These are phyloP conservation scores for Geophilus truncorum DNA, from an alignment of 2,888 invertebrate species.

Conservation along the genomic window DNA sequence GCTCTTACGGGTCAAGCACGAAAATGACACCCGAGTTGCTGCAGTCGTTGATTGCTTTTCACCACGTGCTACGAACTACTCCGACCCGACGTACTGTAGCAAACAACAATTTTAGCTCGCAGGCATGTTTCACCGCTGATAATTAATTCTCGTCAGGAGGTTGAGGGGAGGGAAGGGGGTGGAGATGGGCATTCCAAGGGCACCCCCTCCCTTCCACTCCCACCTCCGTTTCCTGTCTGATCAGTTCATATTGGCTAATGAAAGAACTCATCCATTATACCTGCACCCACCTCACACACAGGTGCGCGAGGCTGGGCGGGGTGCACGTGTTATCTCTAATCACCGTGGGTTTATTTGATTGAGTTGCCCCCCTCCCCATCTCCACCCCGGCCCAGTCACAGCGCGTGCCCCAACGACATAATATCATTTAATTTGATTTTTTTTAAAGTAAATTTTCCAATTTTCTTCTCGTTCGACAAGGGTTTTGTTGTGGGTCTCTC, in stretches of 20 bases:
- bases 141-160: conserved; percentile 10
- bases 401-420: conserved; percentile 2
- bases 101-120: neutral
- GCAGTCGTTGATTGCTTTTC: neutral
- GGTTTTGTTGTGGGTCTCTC: neutral
- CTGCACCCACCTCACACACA: conserved; percentile 18
- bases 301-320: conserved; percentile 12
- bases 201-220: neutral
- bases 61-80: neutral
- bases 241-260: conserved; percentile 28
- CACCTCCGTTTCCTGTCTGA: conserved; percentile 3
- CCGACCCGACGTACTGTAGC: no score
- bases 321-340: conserved; percentile 22
- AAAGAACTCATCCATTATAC: conserved; percentile 20
- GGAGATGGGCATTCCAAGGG: neutral
- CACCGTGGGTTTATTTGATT: conserved; percentile 28
- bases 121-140: neutral
- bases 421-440: neutral
- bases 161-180: conserved; percentile 9
- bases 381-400: neutral
- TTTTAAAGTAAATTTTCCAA: no score
- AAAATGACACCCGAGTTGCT: neutral
- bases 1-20: neutral
- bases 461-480: no score
- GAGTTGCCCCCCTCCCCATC: conserved; percentile 15